Evolutionary conservation across 2,888 invertebrate species (phyloP).

Genomic region (Orgyia antiqua): DNA sequence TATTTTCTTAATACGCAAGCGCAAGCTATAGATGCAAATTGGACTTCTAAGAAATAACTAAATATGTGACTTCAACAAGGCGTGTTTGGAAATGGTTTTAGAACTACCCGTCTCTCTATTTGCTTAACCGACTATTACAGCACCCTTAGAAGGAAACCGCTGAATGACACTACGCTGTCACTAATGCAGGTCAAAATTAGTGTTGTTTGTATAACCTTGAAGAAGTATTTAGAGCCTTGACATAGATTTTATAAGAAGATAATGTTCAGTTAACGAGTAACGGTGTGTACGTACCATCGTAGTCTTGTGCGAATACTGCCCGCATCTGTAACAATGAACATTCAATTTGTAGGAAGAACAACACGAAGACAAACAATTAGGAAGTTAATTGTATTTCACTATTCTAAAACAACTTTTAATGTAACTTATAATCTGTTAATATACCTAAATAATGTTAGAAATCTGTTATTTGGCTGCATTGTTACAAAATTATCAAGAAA

Average conservation of each 20-base stretch:
- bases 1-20: no score
- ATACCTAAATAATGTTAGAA: no score
- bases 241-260: constrained; percentile 2
- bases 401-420: constrained; percentile 27
- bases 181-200: neutral
- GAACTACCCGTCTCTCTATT: no score
- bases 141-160: neutral
- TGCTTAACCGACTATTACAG: neutral
- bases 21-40: no score
- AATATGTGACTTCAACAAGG: no score
- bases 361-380: constrained; percentile 46
- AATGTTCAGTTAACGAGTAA: constrained; percentile 17
- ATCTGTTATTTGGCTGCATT: no score
- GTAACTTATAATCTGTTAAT: no score
- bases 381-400: constrained; percentile 38
- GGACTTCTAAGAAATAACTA: no score
- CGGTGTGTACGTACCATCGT: constrained; percentile 63
- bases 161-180: neutral
- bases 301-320: constrained; percentile 66
- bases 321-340: constrained; percentile 70
- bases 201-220: constrained; percentile 6
- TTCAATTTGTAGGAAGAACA: constrained; percentile 46
- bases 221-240: constrained; percentile 5
- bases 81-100: no score
- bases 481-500: no score